phyloP scores from a whole-genome alignment of 2,113 vertebrate genomes.

The Elephantulus edwardii region DNA sequence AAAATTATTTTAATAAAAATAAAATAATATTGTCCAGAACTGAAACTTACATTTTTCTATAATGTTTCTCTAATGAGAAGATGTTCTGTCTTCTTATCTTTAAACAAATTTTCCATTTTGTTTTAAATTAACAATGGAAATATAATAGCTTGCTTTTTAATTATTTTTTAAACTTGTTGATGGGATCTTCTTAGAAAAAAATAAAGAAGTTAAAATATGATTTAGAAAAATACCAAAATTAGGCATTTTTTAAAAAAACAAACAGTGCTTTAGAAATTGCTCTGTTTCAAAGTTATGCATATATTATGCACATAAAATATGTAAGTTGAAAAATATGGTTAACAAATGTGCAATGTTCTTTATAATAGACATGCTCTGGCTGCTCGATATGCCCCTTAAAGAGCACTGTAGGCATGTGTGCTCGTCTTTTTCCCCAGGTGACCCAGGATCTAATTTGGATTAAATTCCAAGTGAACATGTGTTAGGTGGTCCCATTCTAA shows the following conservation, averaged over 20 bases:
- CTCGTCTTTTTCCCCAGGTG: not conserved
- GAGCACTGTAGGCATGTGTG: not conserved
- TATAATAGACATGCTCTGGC: not conserved
- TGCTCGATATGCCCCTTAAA: not conserved
- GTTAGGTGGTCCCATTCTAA: conserved; percentile 40
- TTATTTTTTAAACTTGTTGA: not conserved
- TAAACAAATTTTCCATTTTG: not conserved
- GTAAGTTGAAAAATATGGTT: not conserved
- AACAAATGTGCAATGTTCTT: not conserved
- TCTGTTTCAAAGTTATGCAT: conserved; percentile 32
- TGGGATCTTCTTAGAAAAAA: not conserved
- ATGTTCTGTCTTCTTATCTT: not conserved
- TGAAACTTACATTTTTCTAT: not conserved
- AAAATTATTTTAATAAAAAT: conserved; percentile 51
- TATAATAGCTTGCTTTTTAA: conserved; percentile 52
- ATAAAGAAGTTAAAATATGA: conserved; percentile 1
- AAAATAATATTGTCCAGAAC: not conserved
- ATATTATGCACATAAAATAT: not conserved
- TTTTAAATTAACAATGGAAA: conserved; percentile 37
- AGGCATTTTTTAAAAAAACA: not conserved
- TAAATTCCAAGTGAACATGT: conserved; percentile 48
- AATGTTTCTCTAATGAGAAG: not conserved
- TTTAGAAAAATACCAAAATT: conserved; percentile 10
- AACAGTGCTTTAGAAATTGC: conserved; percentile 6
- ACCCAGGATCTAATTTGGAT: conserved; percentile 26